Evolutionary conservation across 2,113 vertebrate species (phyloP), one percentile per base, ranked within the genome.

Genomic region (Embiotoca jacksoni): DNA sequence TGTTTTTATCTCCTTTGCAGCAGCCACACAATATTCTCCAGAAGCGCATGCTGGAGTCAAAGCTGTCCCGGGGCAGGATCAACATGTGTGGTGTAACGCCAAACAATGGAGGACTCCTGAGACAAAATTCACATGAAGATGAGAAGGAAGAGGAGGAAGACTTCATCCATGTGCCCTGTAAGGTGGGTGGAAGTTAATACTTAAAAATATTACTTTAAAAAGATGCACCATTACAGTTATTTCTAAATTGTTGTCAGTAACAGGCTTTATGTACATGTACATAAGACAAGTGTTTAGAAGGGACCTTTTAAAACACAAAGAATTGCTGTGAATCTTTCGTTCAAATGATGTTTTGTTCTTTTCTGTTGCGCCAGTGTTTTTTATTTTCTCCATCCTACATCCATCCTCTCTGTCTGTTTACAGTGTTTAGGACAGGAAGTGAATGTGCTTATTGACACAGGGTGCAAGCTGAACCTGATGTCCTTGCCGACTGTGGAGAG

Each of bases 21-120:
- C 97, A 97, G 90, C 97, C 97, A 2, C 97, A 97, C 30, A 95
- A 94, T 32, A 96, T 97, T 69, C 94, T 97, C 75, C 96, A 97
- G 90, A 96, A 94, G 70, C 96, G 97, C 44, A 89, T 97, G 67
- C 93, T 97, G 94, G 96, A 97, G 82, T 94, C 95, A 59, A 96
- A 96, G 55, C 56, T 97, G 36, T 94, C 95, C 13, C 95, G 94
- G 59, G 69, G 96, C 10, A 92, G 93, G 62, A 91, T 91, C 33
- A 88, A 82, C 89, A 88, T 85, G 64, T 92, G 90, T 16, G 91
- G 94, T 1, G 84, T 92, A 7, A 94, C 94, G 75, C 31, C 91
- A 8, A 93, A 78, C 68, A 67, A n/a, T 5, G 47, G 55, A 41
- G 61, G 36, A 0, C 8, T 81, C 3, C 62, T 76, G 65, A 85